These are phyloP conservation scores for Lonchura striata DNA, from an alignment of 2,113 vertebrate species.

Conservation along the genomic window DNA sequence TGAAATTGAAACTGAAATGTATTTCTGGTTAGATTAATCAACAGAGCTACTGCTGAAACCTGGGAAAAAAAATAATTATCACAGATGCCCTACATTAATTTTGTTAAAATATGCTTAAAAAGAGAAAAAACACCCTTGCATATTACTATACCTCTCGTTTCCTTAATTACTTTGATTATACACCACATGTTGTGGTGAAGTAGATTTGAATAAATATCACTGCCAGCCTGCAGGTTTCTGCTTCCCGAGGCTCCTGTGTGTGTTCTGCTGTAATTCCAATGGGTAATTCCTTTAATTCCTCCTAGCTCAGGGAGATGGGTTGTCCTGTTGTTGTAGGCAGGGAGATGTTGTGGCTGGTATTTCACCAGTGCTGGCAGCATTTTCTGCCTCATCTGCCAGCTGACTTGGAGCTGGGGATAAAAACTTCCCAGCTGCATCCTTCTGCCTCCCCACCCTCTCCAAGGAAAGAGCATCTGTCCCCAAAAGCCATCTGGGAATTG, in stretches of 20 bases:
- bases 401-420: not conserved
- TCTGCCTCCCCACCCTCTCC: not conserved
- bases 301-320: no score
- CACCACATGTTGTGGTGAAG: not conserved
- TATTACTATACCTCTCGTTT: not conserved
- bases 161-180: not conserved
- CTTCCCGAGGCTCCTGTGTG: fast-evolving
- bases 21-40: no score
- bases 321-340: no score
- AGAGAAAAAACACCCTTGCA: fast-evolving
- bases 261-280: not conserved
- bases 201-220: not conserved
- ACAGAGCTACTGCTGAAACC: not conserved
- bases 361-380: not conserved
- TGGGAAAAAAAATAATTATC: no score
- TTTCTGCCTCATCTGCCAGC: not conserved
- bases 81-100: not conserved
- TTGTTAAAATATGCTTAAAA: not conserved
- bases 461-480: not conserved
- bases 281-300: not conserved
- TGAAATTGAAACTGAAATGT: not conserved
- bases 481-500: not conserved
- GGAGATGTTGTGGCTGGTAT: no score
- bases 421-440: not conserved
- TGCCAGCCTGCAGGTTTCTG: not conserved